A percentile compares a stretch with the other conserved stretches of the same genome.
phyloP scores from a whole-genome alignment of 30 jellyfish, hydroid and myxozoan genomes.

The Chrysaora quinquecirrha region DNA sequence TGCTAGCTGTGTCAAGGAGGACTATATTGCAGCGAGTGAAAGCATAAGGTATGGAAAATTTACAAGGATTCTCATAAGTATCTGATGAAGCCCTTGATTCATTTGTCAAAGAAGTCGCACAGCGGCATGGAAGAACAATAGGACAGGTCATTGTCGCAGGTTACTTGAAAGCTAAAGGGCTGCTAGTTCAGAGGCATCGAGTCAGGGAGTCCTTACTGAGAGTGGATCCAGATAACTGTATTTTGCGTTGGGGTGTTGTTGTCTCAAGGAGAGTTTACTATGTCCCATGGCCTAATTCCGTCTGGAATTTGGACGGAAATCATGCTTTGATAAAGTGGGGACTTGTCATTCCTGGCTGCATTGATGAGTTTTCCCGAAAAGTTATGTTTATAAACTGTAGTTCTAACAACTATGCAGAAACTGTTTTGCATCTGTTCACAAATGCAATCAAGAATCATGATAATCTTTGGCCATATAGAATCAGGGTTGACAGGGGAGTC shows the following conservation, averaged over 20 bases:
- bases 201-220: constrained; percentile 16
- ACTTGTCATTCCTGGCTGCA: constrained; percentile 40
- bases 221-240: constrained; percentile 1
- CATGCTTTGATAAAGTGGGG: constrained; percentile 5
- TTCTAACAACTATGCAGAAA: constrained; percentile 1
- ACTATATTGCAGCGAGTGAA: too few relatives aligned
- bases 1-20: too few relatives aligned
- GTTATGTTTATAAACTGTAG: constrained; percentile 17
- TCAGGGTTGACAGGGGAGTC: constrained; percentile 1
- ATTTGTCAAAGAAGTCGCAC: too few relatives aligned
- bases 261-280: not conserved
- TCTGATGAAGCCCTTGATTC: too few relatives aligned
- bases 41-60: too few relatives aligned
- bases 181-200: not conserved
- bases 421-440: not conserved
- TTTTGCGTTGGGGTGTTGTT: not conserved
- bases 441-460: not conserved
- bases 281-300: constrained; percentile 20
- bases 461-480: not conserved
- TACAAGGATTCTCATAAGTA: too few relatives aligned
- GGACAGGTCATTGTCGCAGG: constrained; percentile 10
- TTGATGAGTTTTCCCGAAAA: constrained; percentile 33
- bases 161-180: not conserved
- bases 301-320: constrained; percentile 20
- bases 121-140: constrained; percentile 6